Conservation (phyloP, 92 coral and sea anemone genomes). For the Bergia sp. region DNA sequence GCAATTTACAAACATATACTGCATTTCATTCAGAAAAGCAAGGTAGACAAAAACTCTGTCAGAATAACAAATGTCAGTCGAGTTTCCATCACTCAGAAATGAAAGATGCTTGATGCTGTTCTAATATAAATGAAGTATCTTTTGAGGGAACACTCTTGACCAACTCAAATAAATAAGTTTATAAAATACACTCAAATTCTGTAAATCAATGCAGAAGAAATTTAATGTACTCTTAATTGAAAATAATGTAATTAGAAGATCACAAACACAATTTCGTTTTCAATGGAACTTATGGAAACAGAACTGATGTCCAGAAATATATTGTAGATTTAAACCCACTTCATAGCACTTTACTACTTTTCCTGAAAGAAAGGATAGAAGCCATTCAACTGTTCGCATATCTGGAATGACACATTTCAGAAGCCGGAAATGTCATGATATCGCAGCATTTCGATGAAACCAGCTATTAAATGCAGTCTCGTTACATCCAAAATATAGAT, state of each 20-base stretch:
- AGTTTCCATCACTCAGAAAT: background rate
- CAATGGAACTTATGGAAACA: constrained; percentile 10
- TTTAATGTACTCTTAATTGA: constrained; percentile 73
- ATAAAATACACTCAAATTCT: background rate
- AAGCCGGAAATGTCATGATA: constrained; percentile 1
- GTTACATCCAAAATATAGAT: background rate
- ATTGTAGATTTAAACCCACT: background rate
- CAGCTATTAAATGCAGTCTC: background rate
- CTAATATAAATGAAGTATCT: background rate
- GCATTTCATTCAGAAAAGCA: background rate
- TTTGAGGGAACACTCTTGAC: background rate
- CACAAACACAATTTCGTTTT: constrained; percentile 7
- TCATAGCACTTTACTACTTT: background rate
- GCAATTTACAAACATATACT: background rate
- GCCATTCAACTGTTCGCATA: constrained; percentile 23
- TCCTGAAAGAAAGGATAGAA: background rate
- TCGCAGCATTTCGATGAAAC: constrained; percentile 4
- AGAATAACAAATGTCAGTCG: background rate
- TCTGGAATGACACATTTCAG: background rate
- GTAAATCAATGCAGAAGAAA: constrained; percentile 2
- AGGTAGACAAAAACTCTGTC: background rate
- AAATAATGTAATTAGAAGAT: constrained; percentile 46
- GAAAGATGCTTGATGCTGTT: background rate
- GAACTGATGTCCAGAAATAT: background rate
- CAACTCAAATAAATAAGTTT: background rate